phyloP scores from a whole-genome alignment of 2,113 vertebrate species.

The Circaetus cinerascens region DNA sequence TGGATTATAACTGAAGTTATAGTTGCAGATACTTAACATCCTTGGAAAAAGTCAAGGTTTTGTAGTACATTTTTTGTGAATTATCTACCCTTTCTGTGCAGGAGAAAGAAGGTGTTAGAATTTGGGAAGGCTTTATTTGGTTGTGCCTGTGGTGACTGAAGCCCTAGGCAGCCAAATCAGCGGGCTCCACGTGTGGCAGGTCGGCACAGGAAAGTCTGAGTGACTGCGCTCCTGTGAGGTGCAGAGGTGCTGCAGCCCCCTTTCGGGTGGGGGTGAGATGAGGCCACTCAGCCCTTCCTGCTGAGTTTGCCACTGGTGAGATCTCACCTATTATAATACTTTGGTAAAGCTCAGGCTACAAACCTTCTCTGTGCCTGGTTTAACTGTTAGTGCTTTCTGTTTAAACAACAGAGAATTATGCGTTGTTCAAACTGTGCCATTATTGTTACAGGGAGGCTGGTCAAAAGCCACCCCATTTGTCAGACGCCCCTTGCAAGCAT shows the following conservation, averaged over 20 bases:
- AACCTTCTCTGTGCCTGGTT: neutral
- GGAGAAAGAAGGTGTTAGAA: neutral
- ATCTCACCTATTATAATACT: neutral
- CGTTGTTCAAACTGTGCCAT: rapidly evolving
- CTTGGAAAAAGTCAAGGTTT: neutral
- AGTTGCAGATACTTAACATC: neutral
- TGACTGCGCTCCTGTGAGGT: neutral
- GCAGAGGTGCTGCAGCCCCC: neutral
- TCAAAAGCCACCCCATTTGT: neutral
- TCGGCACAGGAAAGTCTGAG: rapidly evolving
- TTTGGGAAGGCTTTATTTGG: neutral
- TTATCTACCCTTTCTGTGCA: rapidly evolving
- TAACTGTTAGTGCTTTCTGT: neutral
- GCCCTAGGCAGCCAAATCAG: neutral
- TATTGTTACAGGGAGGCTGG: neutral
- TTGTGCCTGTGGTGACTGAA: neutral
- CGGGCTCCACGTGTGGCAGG: neutral
- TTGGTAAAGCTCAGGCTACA: neutral
- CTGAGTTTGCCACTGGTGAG: neutral
- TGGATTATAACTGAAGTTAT: neutral
- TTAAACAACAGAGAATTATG: neutral
- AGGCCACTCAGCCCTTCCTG: neutral
- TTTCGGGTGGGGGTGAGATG: neutral
- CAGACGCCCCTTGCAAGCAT: neutral
- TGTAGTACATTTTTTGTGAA: neutral